These are phyloP conservation scores for Antheraea pernyi DNA, from an alignment of 1,140 invertebrate genomes.

Conservation along the genomic window DNA sequence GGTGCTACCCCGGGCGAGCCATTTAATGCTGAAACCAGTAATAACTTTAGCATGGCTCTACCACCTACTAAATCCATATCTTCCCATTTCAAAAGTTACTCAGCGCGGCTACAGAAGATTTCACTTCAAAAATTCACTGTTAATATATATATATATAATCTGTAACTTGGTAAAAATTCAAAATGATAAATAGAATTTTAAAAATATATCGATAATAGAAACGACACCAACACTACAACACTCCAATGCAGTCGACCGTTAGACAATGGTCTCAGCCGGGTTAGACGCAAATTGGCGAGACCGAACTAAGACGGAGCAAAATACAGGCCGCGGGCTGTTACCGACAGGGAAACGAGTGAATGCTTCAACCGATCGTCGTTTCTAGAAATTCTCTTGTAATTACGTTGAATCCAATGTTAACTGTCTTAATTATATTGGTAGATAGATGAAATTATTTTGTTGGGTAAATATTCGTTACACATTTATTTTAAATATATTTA, in stretches of 20 bases:
- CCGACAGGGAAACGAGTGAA: neutral
- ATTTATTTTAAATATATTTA: no score
- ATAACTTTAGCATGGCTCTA: no score
- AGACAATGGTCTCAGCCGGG: constrained; percentile 35
- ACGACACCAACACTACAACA: constrained; percentile 18
- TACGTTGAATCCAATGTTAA: neutral
- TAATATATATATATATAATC: no score
- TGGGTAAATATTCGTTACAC: neutral
- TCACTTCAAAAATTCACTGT: no score
- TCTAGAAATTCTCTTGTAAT: neutral
- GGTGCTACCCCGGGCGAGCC: no score
- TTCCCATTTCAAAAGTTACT: no score
- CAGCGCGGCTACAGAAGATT: no score
- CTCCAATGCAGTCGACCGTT: constrained; percentile 37
- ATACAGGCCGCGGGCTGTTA: constrained; percentile 6
- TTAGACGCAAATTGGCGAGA: constrained; percentile 35
- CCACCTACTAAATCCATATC: no score
- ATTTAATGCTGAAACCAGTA: no score
- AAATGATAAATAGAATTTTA: neutral
- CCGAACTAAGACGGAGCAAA: constrained; percentile 1
- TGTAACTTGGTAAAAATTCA: no score
- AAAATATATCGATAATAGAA: constrained; percentile 9
- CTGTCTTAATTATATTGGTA: neutral
- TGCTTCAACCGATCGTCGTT: neutral
- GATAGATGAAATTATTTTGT: neutral